phyloP scores from a whole-genome alignment of 2,797 vertebrate species.

The Luscinia luscinia region DNA sequence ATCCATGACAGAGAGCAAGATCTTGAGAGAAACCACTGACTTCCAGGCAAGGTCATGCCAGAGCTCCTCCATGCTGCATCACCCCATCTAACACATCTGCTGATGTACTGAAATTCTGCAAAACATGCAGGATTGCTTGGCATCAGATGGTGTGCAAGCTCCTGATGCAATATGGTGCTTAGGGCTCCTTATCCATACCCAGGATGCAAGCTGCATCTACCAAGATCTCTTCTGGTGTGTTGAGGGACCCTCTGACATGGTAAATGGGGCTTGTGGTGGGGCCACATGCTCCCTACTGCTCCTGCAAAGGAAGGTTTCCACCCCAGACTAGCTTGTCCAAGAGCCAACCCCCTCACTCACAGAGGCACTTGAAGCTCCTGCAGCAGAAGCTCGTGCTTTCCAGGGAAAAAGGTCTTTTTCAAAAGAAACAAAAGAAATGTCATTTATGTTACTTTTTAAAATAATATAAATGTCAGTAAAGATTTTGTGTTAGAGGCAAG shows the following conservation, averaged over 20 bases:
- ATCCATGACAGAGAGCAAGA: neutral
- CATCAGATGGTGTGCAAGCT: accelerated
- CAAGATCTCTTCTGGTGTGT: neutral
- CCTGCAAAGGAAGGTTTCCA: neutral
- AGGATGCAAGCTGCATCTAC: accelerated
- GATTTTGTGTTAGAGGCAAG: neutral
- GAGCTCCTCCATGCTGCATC: neutral
- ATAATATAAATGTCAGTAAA: neutral
- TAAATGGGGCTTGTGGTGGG: neutral
- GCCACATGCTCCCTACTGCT: accelerated
- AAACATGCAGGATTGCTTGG: neutral
- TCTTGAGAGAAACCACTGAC: neutral
- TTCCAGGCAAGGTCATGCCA: neutral
- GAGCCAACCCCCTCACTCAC: neutral
- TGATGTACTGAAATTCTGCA: neutral
- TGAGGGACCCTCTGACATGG: neutral
- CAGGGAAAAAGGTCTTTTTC: neutral
- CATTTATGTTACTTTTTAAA: neutral
- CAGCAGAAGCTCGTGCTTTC: neutral
- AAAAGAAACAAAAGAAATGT: neutral
- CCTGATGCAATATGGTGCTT: neutral
- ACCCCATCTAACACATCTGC: neutral
- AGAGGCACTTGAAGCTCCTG: neutral
- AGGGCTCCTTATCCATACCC: neutral
- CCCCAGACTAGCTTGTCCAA: accelerated